Evolutionary conservation across 2,797 vertebrate species (phyloP).

Genomic region (Macropus fuliginosus): DNA sequence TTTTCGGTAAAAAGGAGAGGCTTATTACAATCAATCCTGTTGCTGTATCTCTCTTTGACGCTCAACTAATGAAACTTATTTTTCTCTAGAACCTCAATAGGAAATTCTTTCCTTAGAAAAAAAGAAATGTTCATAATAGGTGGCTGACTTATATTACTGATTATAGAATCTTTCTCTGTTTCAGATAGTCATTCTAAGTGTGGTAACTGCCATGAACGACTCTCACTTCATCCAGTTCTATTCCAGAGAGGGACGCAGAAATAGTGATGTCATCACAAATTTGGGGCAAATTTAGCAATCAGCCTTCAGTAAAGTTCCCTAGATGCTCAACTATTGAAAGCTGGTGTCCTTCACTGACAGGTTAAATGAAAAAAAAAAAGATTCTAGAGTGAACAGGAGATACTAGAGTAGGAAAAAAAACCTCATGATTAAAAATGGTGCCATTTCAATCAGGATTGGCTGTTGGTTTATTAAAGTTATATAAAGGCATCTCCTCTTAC

Average conservation of each 20-base stretch:
- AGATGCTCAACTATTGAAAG: neutral
- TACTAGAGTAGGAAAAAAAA: neutral
- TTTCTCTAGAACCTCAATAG: slow-evolving; percentile 79
- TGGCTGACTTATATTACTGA: slow-evolving; percentile 56
- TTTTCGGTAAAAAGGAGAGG: slow-evolving; percentile 83
- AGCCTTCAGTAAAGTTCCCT: neutral
- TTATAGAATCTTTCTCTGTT: slow-evolving; percentile 68
- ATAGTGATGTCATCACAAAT: neutral
- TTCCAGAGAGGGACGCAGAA: slow-evolving; percentile 55
- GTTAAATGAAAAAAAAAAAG: neutral
- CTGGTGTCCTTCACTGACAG: neutral
- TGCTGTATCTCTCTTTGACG: slow-evolving; percentile 77
- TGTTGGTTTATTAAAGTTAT: slow-evolving; percentile 17
- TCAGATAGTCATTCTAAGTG: slow-evolving; percentile 54
- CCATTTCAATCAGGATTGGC: neutral
- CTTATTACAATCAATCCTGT: slow-evolving; percentile 83
- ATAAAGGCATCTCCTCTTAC: neutral
- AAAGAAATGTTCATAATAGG: slow-evolving; percentile 32
- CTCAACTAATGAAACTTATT: slow-evolving; percentile 82
- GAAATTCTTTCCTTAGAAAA: slow-evolving; percentile 75
- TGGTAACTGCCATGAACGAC: slow-evolving; percentile 56
- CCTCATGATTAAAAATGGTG: neutral
- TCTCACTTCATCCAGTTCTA: slow-evolving; percentile 48
- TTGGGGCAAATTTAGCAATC: neutral
- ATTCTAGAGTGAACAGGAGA: neutral